Evolutionary conservation across 2,113 vertebrate genomes (phyloP).

Genomic region (Lates calcarifer): DNA sequence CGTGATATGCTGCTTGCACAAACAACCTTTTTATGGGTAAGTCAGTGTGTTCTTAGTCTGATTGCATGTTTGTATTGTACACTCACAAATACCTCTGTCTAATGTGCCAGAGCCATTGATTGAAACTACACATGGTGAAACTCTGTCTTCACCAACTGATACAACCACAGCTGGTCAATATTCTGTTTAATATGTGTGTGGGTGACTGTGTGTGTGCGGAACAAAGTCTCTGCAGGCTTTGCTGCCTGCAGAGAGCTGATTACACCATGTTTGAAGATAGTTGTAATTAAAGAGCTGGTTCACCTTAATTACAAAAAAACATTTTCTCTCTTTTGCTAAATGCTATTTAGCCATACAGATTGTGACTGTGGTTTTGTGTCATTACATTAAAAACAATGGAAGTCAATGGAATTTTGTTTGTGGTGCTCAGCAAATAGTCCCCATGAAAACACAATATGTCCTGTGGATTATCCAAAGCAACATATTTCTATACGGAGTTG

Average conservation of each 20-base stretch:
- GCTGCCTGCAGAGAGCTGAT: background rate
- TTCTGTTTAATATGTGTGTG: no score
- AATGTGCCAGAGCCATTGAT: background rate
- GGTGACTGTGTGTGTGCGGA: no score
- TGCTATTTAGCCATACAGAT: background rate
- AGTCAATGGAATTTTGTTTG: background rate
- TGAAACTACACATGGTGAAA: background rate
- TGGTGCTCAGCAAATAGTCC: background rate
- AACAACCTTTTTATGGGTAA: background rate
- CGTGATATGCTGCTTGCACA: background rate
- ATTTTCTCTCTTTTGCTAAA: background rate
- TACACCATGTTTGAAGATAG: background rate
- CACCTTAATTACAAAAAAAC: background rate
- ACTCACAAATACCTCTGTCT: background rate
- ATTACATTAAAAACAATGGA: background rate
- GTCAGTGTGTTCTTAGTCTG: background rate
- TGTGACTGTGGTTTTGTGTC: background rate
- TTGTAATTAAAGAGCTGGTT: background rate
- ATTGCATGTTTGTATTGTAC: background rate
- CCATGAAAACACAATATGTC: background rate
- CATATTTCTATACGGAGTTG: background rate
- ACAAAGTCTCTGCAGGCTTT: no score
- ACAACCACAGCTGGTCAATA: conserved; percentile 14
- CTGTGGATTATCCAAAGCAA: background rate
- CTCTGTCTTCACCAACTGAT: conserved; percentile 5